These are phyloP conservation scores for Andrena fulva DNA, from an alignment of 2,888 invertebrate species.

Conservation along the genomic window DNA sequence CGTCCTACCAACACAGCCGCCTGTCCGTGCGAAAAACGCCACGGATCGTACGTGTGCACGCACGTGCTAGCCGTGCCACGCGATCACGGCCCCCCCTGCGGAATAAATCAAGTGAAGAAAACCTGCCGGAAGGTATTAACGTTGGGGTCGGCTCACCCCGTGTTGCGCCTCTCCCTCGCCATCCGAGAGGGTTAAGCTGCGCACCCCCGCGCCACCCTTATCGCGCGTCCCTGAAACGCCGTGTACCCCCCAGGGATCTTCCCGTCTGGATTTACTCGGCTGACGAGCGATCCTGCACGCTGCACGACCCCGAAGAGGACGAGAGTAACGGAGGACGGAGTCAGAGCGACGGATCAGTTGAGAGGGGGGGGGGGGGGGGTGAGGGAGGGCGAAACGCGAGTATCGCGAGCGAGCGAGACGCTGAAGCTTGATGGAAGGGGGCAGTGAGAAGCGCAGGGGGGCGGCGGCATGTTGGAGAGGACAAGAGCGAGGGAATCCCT, in stretches of 20 bases:
- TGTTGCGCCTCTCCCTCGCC: slow-evolving; percentile 56
- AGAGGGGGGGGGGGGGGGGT: no score
- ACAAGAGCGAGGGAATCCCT: slow-evolving; percentile 68
- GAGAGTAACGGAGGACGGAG: slow-evolving; percentile 17
- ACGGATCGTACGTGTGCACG: slow-evolving; percentile 48
- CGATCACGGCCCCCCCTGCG: slow-evolving; percentile 50
- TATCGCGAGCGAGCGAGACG: no score
- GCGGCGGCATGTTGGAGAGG: slow-evolving; percentile 31
- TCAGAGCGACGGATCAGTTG: no score
- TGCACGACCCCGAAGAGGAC: slow-evolving; percentile 34
- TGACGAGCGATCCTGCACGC: slow-evolving; percentile 61
- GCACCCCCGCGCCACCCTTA: slow-evolving; percentile 66
- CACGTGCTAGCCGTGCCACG: slow-evolving; percentile 59
- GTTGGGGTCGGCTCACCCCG: slow-evolving; percentile 68
- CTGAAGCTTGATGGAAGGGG: background rate
- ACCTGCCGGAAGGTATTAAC: slow-evolving; percentile 80
- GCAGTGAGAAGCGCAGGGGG: slow-evolving; percentile 1
- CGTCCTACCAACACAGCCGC: slow-evolving; percentile 36
- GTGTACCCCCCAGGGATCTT: slow-evolving; percentile 70
- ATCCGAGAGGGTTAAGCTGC: slow-evolving; percentile 75
- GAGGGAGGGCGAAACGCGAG: no score
- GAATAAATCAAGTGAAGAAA: slow-evolving; percentile 81
- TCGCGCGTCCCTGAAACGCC: slow-evolving; percentile 72
- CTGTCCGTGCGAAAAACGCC: slow-evolving; percentile 60
- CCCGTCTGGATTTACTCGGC: slow-evolving; percentile 70